Evolutionary conservation across 92 coral and sea anemone genomes (phyloP), one percentile per base, ranked within the genome.

Genomic region (Pocillopora meandrina): DNA sequence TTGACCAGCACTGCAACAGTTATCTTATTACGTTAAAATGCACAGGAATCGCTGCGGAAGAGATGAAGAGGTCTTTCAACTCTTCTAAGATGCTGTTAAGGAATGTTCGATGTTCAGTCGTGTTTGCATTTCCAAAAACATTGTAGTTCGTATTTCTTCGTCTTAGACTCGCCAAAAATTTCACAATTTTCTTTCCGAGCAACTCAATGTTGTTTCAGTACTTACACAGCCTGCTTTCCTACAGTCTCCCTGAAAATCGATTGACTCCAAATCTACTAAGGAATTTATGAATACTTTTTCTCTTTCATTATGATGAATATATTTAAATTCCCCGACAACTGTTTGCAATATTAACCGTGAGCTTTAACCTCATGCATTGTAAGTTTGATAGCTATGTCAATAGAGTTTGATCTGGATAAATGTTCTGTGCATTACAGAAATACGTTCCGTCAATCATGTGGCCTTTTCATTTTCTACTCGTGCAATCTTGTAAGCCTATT

Each of bases 351-450:
- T 42, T 36, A 35, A 58, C 71, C 12, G 1, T 35, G 71, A 76
- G 70, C 58, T 63, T 77, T 78, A 78, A 78, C 72, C 72, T 35
- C 61, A 5, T 63, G 82, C 61, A 47, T 78, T 78, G 16, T 78
- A 20, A 19, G 7, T 56, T 78, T 35, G 60, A 78, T 78, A 20
- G 16, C 23, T 78, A 16, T 78, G 82, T 78, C 82, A 78, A 78
- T 60, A 78, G 12, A 9, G 42, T 5, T 64, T 61, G 72, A 1
- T 16, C 20, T 8, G 56, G 47, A 26, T 7, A 17, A 9, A 78
- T 36, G 26, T 23, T 31, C 17, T 19, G 68, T 76, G 80, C 34
- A 35, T 75, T 11, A 23, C 36, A 57, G 57, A 74, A 75, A 12
- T 14, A 12, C 26, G 15, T 20, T 61, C 80, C 56, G 56, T 59